Conservation (phyloP, 2,888 invertebrate genomes). For the Chromoteleia sp. region DNA sequence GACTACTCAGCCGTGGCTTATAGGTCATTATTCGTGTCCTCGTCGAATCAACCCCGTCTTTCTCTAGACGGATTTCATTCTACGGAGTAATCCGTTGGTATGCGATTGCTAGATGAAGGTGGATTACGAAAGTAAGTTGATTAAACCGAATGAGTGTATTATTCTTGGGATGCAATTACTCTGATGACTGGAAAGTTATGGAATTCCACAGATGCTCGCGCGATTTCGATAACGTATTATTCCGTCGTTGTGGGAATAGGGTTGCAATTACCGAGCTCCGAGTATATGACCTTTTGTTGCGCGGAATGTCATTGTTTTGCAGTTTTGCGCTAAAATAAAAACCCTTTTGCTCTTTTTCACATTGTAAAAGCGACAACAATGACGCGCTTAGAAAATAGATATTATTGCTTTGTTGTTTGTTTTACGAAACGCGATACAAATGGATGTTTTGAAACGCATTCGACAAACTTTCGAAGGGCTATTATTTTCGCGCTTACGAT, state of each 20-base stretch:
- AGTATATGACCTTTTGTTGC: conserved; percentile 24
- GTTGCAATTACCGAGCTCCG: conserved; percentile 3
- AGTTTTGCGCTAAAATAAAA: background rate
- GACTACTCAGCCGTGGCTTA: conserved; percentile 16
- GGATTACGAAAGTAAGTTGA: conserved; percentile 38
- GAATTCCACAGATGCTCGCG: conserved; percentile 24
- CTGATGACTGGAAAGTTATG: conserved; percentile 25
- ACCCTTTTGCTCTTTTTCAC: conserved; percentile 23
- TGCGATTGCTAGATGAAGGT: conserved; percentile 14
- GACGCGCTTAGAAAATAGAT: background rate
- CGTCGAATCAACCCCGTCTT: conserved; percentile 9
- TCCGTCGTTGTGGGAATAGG: conserved; percentile 29
- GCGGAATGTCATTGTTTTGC: conserved; percentile 18
- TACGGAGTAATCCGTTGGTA: conserved; percentile 12
- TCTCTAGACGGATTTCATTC: conserved; percentile 20
- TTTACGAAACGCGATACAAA: conserved; percentile 4
- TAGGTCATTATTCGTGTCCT: conserved; percentile 18
- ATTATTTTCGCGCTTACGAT: background rate
- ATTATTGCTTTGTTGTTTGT: background rate
- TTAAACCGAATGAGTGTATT: conserved; percentile 22
- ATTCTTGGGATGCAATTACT: conserved; percentile 27
- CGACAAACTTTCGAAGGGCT: background rate
- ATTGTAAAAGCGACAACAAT: conserved; percentile 30
- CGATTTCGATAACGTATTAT: conserved; percentile 30
- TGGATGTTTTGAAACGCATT: background rate